Evolutionary conservation across 2,888 invertebrate genomes (phyloP).

Genomic region (Cephalotes varians): DNA sequence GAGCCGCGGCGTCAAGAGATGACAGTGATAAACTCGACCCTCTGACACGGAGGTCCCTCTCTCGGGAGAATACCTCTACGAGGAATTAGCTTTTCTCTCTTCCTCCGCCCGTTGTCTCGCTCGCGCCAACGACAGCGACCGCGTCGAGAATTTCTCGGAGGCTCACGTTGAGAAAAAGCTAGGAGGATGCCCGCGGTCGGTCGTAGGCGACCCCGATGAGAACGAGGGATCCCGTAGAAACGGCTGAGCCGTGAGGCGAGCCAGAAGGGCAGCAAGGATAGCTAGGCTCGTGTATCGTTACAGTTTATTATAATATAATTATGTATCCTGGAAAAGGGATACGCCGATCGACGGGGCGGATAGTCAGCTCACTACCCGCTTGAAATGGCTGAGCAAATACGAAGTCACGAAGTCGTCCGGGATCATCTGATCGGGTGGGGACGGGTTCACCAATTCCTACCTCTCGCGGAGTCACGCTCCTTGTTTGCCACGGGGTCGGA

Average conservation of each 20-base stretch:
- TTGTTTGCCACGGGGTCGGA: slow-evolving; percentile 46
- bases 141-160: slow-evolving; percentile 32
- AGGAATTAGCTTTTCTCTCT: slow-evolving; percentile 66
- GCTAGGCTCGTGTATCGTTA: slow-evolving; percentile 80
- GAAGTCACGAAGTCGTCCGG: slow-evolving; percentile 84
- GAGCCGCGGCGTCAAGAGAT: slow-evolving; percentile 78
- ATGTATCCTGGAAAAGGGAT: slow-evolving; percentile 80
- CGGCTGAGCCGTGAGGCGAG: slow-evolving; percentile 55
- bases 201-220: slow-evolving; percentile 60
- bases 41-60: slow-evolving; percentile 74
- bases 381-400: slow-evolving; percentile 84
- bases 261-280: slow-evolving; percentile 62
- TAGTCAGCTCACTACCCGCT: slow-evolving; percentile 66
- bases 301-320: slow-evolving; percentile 86
- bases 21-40: slow-evolving; percentile 82
- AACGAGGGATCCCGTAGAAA: slow-evolving; percentile 59
- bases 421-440: slow-evolving; percentile 75
- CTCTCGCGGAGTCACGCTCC: slow-evolving; percentile 72
- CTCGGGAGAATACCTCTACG: slow-evolving; percentile 58
- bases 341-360: slow-evolving; percentile 79
- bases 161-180: slow-evolving; percentile 46
- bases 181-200: slow-evolving; percentile 41
- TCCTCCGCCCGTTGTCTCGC: slow-evolving; percentile 23
- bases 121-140: slow-evolving; percentile 12
- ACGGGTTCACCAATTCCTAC: slow-evolving; percentile 79